phyloP scores from a whole-genome alignment of 2,113 vertebrate species.

The Onychorhynchus coronatus region DNA sequence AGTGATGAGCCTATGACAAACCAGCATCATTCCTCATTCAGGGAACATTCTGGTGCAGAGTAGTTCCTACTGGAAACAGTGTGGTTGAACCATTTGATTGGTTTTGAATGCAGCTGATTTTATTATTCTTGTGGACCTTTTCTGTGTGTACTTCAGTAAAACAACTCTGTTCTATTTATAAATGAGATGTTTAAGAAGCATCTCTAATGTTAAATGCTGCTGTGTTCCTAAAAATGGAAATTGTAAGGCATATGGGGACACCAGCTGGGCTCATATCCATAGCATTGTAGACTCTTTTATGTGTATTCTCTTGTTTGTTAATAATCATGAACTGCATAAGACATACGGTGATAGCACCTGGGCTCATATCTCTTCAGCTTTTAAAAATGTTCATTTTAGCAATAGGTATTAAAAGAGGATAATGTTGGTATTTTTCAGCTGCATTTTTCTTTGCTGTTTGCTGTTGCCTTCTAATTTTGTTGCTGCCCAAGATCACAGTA shows the following conservation, averaged over 20 bases:
- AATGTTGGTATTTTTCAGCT: constrained; percentile 30
- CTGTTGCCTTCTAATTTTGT: constrained; percentile 12
- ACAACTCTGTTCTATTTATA: constrained; percentile 9
- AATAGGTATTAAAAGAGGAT: constrained; percentile 24
- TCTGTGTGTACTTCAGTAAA: background rate
- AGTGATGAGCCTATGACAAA: background rate
- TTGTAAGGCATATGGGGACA: constrained; percentile 59
- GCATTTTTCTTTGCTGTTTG: constrained; percentile 1
- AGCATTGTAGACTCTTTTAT: constrained; percentile 31
- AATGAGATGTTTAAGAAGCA: constrained; percentile 9
- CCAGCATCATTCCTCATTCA: background rate
- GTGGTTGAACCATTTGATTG: background rate
- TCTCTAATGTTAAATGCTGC: background rate
- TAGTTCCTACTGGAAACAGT: background rate
- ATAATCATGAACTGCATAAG: constrained; percentile 46
- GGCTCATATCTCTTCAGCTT: constrained; percentile 25
- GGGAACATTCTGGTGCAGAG: background rate
- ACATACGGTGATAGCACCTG: constrained; percentile 43
- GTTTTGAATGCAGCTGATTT: background rate
- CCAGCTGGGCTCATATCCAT: constrained; percentile 61
- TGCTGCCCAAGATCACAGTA: constrained; percentile 12
- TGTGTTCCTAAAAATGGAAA: constrained; percentile 55
- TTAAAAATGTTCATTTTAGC: constrained; percentile 48
- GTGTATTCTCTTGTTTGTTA: constrained; percentile 30
- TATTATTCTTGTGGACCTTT: constrained; percentile 13